Evolutionary conservation across 2,113 vertebrate species (phyloP), one percentile per base, ranked within the genome.

Genomic region (Gambusia affinis): DNA sequence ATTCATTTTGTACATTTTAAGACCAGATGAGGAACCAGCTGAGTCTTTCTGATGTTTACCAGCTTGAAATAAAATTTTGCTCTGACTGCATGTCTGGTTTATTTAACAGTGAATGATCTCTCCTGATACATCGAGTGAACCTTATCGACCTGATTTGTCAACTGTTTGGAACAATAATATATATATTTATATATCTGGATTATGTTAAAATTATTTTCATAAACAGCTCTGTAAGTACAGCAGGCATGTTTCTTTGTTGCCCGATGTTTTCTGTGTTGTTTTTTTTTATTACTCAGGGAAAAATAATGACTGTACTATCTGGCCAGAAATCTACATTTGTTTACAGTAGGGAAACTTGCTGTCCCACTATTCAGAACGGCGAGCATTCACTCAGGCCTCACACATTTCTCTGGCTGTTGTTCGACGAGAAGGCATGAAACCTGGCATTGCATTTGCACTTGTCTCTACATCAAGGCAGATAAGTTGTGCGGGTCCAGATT

Each of bases 231-330:
- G 3, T 80, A 15, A 82, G 78, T 75, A 71, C 66, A 73, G 72
- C 76, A 85, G 75, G 75, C 75, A 72, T 29, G 22, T 68, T 60
- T 62, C 65, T 71, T 60, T 60, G 67, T 79, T 82, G 79, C 87
- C 85, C 85, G 24, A 81, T 69, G 76, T 6, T 17, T 6, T 44
- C 85, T 76, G 4, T 15, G 1, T 1, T 1, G 27, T 1, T 19
- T 85, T 79, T 87, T 77, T 77, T 81, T 86, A 82, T 76, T 79
- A 70, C 70, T 86, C 82, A 82, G 78, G 77, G 70, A 82, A 88
- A 88, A 89, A 82, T 80, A 84, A 88, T 74, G 86, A 74, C 60
- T 0, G 1, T 35, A 75, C 71, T 82, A 90, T 90, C 89, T 64
- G 64, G 81, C 77, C 64, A 64, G 35, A 78, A 82, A 86, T 87